A percentile compares a stretch with the other conserved stretches of the same genome.
Conservation (phyloP, 2,113 vertebrate genomes). For the Urocitellus parryii region DNA sequence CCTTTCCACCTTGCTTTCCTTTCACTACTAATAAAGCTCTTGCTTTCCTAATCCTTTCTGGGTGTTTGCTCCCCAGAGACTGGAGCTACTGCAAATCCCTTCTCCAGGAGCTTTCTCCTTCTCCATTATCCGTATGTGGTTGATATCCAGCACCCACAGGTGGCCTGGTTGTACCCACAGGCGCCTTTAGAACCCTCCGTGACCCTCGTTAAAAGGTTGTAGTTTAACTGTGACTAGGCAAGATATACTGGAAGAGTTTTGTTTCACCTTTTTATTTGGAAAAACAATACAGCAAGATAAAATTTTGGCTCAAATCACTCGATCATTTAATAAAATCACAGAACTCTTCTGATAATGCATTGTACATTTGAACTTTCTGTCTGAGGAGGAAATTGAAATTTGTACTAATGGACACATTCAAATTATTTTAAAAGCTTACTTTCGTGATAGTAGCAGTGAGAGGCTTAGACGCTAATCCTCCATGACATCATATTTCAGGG, state of each 20-base stretch:
- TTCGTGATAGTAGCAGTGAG: conserved; percentile 62
- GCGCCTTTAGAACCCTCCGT: not conserved
- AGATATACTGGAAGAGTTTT: conserved; percentile 34
- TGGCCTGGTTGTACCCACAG: not conserved
- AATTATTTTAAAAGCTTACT: conserved; percentile 65
- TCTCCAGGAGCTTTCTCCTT: not conserved
- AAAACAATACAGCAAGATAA: conserved; percentile 19
- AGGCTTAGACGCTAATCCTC: conserved; percentile 62
- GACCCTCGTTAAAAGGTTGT: conserved; percentile 35
- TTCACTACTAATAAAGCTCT: not conserved
- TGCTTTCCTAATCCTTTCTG: not conserved
- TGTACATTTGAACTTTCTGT: conserved; percentile 69
- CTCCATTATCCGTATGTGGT: not conserved
- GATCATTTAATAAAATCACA: conserved; percentile 57
- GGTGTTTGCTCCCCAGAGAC: not conserved
- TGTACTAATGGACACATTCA: conserved; percentile 69
- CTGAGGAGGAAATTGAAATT: conserved; percentile 66
- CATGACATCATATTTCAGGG: conserved; percentile 63
- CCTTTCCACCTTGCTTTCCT: not conserved
- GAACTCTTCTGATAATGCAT: conserved; percentile 53
- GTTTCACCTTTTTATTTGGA: conserved; percentile 56
- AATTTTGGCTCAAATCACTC: conserved; percentile 49
- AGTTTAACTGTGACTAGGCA: conserved; percentile 54
- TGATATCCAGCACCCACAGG: not conserved
- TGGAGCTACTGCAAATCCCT: not conserved